Conservation (phyloP, 2,113 vertebrate species). For the Hemiscyllium ocellatum region DNA sequence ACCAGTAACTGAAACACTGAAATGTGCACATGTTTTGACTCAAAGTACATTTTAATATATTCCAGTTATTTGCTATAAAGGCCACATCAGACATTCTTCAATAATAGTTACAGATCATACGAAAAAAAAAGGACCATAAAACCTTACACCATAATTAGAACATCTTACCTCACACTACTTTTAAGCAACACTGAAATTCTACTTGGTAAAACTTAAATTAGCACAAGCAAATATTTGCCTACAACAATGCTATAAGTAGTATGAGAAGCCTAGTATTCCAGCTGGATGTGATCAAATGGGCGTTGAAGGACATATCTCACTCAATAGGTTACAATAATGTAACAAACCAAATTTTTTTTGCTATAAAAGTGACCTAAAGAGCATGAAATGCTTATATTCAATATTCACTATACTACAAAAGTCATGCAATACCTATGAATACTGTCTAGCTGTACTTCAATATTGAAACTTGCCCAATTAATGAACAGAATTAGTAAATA, state of each 20-base stretch:
- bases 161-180: neutral
- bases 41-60: neutral
- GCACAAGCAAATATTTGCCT: neutral
- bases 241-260: neutral
- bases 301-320: neutral
- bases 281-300: neutral
- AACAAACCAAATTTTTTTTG: neutral
- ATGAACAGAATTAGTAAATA: neutral
- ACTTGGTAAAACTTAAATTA: neutral
- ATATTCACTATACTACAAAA: neutral
- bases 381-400: neutral
- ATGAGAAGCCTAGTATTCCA: neutral
- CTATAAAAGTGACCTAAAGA: neutral
- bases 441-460: neutral
- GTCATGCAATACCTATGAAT: neutral
- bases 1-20: neutral
- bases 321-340: neutral
- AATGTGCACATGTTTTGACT: neutral
- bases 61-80: neutral
- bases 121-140: neutral
- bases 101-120: neutral
- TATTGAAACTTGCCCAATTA: neutral
- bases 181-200: neutral
- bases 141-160: neutral
- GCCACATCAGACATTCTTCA: neutral